Percentiles rank a stretch among this genome's conserved stretches.
Evolutionary conservation across 1,140 invertebrate genomes (phyloP).

Genomic region (Prorops nasuta): DNA sequence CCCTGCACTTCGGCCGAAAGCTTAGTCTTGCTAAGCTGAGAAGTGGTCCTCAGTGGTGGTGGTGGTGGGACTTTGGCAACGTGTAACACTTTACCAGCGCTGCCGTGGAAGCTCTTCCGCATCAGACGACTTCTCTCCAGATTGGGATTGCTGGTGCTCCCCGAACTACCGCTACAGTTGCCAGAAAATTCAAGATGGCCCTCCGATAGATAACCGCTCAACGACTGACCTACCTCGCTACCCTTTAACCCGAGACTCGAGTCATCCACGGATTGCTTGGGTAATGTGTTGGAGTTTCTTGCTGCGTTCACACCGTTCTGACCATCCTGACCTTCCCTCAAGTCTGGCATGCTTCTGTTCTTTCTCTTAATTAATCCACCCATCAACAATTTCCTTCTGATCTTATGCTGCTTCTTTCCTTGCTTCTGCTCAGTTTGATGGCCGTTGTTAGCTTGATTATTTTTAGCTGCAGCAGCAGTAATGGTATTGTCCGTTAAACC

Average conservation of each 20-base stretch:
- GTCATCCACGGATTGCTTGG: constrained; percentile 70
- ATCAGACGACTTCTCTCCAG: constrained; percentile 82
- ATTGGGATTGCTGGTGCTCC: constrained; percentile 70
- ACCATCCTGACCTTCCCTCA: constrained; percentile 71
- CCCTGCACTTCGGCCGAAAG: constrained; percentile 62
- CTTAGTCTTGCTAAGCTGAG: constrained; percentile 74
- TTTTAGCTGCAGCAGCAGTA: constrained; percentile 21
- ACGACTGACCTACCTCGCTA: constrained; percentile 58
- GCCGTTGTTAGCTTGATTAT: neutral
- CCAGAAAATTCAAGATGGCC: constrained; percentile 77
- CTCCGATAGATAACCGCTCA: constrained; percentile 83
- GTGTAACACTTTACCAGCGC: constrained; percentile 74
- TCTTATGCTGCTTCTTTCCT: constrained; percentile 88
- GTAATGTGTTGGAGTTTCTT: constrained; percentile 53
- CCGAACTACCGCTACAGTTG: constrained; percentile 44
- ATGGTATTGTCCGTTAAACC: constrained; percentile 50
- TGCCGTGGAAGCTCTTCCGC: constrained; percentile 86
- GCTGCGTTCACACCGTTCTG: constrained; percentile 29
- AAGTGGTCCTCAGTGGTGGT: constrained; percentile 81
- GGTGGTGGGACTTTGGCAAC: constrained; percentile 83
- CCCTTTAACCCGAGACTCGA: constrained; percentile 68
- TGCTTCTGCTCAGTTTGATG: constrained; percentile 63
- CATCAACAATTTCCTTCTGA: constrained; percentile 83
- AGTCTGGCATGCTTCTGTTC: constrained; percentile 88
- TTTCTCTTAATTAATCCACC: constrained; percentile 84